Conservation (phyloP, 1,140 invertebrate genomes). For the Euglossa dilemma region DNA sequence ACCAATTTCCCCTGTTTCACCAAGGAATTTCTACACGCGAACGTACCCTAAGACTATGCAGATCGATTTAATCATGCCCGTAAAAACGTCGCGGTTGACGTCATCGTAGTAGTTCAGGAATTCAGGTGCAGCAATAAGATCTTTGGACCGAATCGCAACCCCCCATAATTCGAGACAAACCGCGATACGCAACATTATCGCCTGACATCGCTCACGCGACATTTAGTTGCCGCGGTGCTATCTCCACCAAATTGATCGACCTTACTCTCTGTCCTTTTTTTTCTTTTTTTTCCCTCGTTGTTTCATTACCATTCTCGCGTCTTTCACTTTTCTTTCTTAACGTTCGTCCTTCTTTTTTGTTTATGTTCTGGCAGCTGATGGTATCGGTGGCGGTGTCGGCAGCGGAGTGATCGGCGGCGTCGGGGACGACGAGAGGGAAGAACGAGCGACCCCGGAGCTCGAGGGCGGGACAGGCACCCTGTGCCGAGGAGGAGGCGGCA, state of each 20-base stretch:
- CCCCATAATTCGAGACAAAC: neutral
- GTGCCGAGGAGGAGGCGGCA: conserved; percentile 75
- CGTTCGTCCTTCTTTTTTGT: conserved; percentile 68
- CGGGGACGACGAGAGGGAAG: conserved; percentile 70
- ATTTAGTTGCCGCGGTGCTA: neutral
- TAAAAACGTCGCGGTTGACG: neutral
- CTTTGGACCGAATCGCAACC: neutral
- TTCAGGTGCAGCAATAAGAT: neutral
- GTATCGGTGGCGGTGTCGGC: conserved; percentile 71
- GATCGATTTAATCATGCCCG: no score
- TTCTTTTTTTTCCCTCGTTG: neutral
- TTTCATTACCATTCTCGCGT: conserved; percentile 15
- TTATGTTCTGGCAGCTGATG: conserved; percentile 75
- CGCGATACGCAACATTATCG: neutral
- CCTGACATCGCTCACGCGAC: neutral
- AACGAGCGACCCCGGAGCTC: conserved; percentile 77
- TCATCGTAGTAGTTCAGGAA: neutral
- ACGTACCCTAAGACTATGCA: no score
- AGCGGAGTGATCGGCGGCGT: conserved; percentile 65
- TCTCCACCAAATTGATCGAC: neutral
- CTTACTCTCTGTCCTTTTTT: neutral
- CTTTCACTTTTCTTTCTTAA: conserved; percentile 64
- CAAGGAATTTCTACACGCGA: no score
- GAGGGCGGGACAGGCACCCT: conserved; percentile 77
- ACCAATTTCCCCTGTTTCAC: no score